A percentile compares a stretch with the other conserved stretches of the same genome.
Conservation (phyloP, 2,113 vertebrate genomes). For the Tonatia bakeri region DNA sequence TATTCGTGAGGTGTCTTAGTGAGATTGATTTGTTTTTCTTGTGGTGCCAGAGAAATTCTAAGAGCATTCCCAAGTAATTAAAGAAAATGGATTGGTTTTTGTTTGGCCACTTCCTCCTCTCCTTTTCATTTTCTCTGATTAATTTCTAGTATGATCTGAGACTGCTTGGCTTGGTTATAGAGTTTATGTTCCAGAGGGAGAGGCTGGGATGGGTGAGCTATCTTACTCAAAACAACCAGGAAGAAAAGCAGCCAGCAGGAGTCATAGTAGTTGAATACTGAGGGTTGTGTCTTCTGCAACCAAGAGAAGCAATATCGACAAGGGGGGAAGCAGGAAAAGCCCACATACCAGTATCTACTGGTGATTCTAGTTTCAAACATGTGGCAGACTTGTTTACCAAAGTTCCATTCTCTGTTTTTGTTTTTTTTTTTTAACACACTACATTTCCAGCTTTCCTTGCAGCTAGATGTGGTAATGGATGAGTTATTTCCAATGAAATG, state of each 20-base stretch:
- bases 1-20: not conserved
- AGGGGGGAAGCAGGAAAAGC: not conserved
- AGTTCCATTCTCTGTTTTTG: not conserved
- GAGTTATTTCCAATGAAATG: not conserved
- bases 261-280: not conserved
- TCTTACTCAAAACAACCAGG: not conserved
- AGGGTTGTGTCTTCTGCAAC: not conserved
- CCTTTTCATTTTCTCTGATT: not conserved
- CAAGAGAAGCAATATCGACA: not conserved
- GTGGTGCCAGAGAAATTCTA: not conserved
- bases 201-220: not conserved
- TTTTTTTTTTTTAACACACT: no score
- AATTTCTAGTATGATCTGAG: not conserved
- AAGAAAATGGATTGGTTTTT: not conserved
- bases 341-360: not conserved
- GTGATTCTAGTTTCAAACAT: not conserved
- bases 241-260: not conserved
- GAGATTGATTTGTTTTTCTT: not conserved
- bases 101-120: not conserved
- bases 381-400: not conserved
- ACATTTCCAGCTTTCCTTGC: not conserved
- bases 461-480: not conserved
- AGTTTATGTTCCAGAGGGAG: not conserved
- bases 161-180: not conserved
- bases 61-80: not conserved